Conservation (phyloP, 2,888 invertebrate genomes). For the Anaspis maculata region DNA sequence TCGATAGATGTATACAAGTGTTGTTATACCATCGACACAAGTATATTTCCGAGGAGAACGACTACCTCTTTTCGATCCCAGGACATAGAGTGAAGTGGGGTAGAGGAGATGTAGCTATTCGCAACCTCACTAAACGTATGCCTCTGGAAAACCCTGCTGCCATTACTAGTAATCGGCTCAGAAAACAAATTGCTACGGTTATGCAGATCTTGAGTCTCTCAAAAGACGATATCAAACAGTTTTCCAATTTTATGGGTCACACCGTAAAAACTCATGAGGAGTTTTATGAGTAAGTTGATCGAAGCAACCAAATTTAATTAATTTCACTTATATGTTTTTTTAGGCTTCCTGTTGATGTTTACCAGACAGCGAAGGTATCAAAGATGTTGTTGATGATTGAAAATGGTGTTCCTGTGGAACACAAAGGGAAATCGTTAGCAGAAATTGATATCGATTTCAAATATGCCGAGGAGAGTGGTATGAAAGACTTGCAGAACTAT, state of each 20-base stretch:
- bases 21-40: no score
- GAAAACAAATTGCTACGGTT: no score
- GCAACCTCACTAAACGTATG: no score
- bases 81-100: no score
- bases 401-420: slow-evolving; percentile 9
- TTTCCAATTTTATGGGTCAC: slow-evolving; percentile 13
- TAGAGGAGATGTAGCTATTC: no score
- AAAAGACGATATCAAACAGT: no score
- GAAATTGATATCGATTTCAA: slow-evolving; percentile 8
- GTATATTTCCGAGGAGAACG: no score
- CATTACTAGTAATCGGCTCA: no score
- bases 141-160: no score
- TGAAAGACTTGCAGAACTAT: not conserved
- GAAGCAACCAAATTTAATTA: slow-evolving; percentile 1
- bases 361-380: slow-evolving; percentile 8
- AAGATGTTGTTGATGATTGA: slow-evolving; percentile 11
- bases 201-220: no score
- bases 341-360: slow-evolving; percentile 11
- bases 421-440: slow-evolving; percentile 7
- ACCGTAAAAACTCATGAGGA: slow-evolving; percentile 11
- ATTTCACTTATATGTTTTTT: slow-evolving; percentile 4
- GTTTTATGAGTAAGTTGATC: slow-evolving; percentile 8
- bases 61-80: no score
- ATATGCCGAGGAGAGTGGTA: slow-evolving; percentile 5
- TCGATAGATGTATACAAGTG: no score